Evolutionary conservation across 2,797 vertebrate species (phyloP).

Genomic region (Poeciliopsis turneri): DNA sequence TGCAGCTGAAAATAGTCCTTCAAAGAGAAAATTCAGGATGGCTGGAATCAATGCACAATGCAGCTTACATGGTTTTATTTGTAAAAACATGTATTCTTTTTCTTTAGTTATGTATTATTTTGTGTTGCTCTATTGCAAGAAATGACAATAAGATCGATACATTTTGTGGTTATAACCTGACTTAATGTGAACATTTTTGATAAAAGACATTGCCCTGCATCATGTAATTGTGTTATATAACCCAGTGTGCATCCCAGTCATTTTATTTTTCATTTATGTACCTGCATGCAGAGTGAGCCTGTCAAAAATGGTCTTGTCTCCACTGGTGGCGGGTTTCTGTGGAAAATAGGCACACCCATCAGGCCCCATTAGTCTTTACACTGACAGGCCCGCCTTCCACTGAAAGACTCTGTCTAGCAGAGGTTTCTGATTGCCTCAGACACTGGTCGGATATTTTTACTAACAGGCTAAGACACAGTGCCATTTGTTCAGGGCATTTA

Average conservation of each 20-base stretch:
- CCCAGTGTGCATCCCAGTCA: constrained; percentile 1
- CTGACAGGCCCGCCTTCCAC: constrained; percentile 64
- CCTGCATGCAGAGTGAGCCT: constrained; percentile 40
- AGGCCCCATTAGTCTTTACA: constrained; percentile 73
- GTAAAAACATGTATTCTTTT: neutral
- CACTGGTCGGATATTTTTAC: constrained; percentile 60
- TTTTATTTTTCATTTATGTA: constrained; percentile 6
- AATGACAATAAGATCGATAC: neutral
- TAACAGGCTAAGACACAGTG: constrained; percentile 66
- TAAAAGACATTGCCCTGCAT: neutral
- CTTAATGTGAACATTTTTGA: neutral
- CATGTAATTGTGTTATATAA: neutral
- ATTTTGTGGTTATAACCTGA: neutral
- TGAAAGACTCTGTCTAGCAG: constrained; percentile 61
- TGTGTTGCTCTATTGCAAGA: constrained; percentile 1
- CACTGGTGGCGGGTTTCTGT: constrained; percentile 55
- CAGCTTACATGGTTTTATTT: neutral
- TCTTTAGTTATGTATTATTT: neutral
- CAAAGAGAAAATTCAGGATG: neutral
- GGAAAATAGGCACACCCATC: constrained; percentile 69
- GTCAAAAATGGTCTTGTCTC: constrained; percentile 46
- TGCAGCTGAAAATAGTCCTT: neutral
- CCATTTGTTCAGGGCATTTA: constrained; percentile 61
- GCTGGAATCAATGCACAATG: neutral
- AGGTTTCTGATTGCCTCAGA: constrained; percentile 62